Evolutionary conservation across 2,888 invertebrate species (phyloP).

Genomic region (Acronicta aceris): DNA sequence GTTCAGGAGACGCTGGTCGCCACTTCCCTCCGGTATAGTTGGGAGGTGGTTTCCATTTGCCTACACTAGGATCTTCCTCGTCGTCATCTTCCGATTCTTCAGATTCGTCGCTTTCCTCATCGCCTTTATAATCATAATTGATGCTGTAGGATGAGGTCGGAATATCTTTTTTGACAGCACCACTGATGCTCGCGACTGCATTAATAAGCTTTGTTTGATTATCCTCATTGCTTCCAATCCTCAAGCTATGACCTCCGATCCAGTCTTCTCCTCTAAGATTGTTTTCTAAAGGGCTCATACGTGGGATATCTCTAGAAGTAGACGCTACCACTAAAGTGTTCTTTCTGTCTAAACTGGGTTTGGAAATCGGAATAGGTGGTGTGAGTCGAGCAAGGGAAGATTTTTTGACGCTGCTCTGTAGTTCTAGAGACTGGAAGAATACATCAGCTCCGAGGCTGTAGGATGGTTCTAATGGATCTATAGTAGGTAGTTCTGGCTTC

Average conservation of each 20-base stretch:
- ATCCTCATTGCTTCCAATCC: conserved; percentile 88
- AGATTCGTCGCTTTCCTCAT: conserved; percentile 87
- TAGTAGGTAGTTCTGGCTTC: conserved; percentile 73
- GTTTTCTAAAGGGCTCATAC: conserved; percentile 80
- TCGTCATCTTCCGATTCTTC: conserved; percentile 90
- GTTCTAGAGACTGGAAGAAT: conserved; percentile 95
- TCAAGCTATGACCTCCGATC: conserved; percentile 90
- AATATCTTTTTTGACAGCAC: conserved; percentile 87
- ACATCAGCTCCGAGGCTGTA: conserved; percentile 94
- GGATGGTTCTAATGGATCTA: conserved; percentile 80
- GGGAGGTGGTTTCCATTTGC: conserved; percentile 93
- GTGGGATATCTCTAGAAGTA: conserved; percentile 75
- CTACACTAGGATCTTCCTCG: conserved; percentile 89
- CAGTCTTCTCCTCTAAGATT: conserved; percentile 89
- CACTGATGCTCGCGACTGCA: conserved; percentile 91
- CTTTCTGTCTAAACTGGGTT: conserved; percentile 72
- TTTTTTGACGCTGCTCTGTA: conserved; percentile 93
- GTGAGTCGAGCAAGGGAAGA: conserved; percentile 86
- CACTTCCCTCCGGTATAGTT: conserved; percentile 86
- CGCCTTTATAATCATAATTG: conserved; percentile 79
- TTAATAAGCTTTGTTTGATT: conserved; percentile 91
- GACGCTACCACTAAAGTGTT: conserved; percentile 70
- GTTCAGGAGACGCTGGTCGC: conserved; percentile 83
- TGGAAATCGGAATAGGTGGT: conserved; percentile 78
- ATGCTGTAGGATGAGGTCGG: conserved; percentile 75